A percentile compares a stretch with the other conserved stretches of the same genome.
phyloP scores from a whole-genome alignment of 2,888 invertebrate genomes.

The Heteromyza rotundicornis region DNA sequence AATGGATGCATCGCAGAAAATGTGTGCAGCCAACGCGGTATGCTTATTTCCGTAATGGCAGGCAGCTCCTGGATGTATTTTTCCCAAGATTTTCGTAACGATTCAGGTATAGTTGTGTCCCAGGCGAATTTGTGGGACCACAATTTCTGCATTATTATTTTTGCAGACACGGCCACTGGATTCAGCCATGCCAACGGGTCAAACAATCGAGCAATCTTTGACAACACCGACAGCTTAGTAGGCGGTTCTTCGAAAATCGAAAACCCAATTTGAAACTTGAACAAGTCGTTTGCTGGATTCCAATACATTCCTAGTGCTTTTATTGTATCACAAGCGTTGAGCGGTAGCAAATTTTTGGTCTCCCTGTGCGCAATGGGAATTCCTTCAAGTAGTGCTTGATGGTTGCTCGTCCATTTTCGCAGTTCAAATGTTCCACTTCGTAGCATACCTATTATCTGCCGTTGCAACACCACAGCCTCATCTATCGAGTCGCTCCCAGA shows the following conservation, averaged over 20 bases:
- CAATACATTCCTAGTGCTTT: constrained; percentile 25
- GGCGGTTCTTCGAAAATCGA: not conserved
- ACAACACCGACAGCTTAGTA: constrained; percentile 11
- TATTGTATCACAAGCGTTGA: not conserved
- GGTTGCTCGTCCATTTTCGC: constrained; percentile 9
- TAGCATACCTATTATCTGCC: constrained; percentile 4
- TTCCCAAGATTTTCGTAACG: not conserved
- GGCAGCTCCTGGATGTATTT: not conserved
- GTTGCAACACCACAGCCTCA: not conserved
- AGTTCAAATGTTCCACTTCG: not conserved
- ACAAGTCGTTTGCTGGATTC: constrained; percentile 21
- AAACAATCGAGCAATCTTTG: constrained; percentile 18
- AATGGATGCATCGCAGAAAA: constrained; percentile 14
- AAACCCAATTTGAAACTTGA: constrained; percentile 1
- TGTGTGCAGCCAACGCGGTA: constrained; percentile 16
- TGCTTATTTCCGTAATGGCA: not conserved
- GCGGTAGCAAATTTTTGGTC: not conserved
- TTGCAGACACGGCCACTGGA: constrained; percentile 18
- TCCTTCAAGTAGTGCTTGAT: not conserved
- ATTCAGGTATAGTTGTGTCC: constrained; percentile 4
- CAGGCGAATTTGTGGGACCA: constrained; percentile 2
- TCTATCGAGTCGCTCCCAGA: constrained; percentile 7
- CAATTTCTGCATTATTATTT: constrained; percentile 20
- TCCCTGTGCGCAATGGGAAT: constrained; percentile 11
- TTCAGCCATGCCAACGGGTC: constrained; percentile 21